Percentiles rank a stretch among this genome's conserved stretches.
phyloP scores from a whole-genome alignment of 2,113 vertebrate species.

The Cyprinodon brontotheroides region DNA sequence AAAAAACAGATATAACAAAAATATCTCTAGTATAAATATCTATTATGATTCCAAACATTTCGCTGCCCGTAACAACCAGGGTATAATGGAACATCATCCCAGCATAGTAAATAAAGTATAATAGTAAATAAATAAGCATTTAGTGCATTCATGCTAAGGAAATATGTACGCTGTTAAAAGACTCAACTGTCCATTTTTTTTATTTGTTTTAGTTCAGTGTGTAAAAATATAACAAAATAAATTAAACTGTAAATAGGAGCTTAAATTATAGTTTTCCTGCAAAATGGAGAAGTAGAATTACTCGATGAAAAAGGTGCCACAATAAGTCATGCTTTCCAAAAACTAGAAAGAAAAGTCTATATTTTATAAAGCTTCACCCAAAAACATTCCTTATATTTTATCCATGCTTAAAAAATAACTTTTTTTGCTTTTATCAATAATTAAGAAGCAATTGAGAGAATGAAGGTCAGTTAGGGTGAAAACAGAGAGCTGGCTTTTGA shows the following conservation, averaged over 20 bases:
- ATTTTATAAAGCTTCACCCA: background rate
- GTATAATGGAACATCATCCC: too few relatives aligned
- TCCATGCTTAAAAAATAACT: background rate
- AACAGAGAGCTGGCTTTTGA: background rate
- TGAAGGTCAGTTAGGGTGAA: background rate
- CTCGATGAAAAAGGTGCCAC: background rate
- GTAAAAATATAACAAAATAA: background rate
- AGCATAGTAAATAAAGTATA: too few relatives aligned
- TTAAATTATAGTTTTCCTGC: background rate
- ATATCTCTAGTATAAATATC: background rate
- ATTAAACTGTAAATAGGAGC: background rate
- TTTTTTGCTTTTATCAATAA: background rate
- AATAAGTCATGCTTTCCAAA: background rate
- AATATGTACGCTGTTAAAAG: background rate
- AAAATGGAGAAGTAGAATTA: background rate
- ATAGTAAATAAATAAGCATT: background rate
- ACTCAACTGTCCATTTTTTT: background rate
- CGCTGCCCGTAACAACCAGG: too few relatives aligned
- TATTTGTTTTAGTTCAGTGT: background rate
- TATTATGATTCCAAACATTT: background rate
- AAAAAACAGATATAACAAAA: conserved; percentile 19
- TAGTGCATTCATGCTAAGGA: background rate
- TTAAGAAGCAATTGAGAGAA: background rate
- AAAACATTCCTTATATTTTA: background rate
- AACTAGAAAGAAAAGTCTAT: background rate